These are phyloP conservation scores for Amblyjoppa proteus DNA, from an alignment of 2,888 invertebrate species.

Conservation along the genomic window DNA sequence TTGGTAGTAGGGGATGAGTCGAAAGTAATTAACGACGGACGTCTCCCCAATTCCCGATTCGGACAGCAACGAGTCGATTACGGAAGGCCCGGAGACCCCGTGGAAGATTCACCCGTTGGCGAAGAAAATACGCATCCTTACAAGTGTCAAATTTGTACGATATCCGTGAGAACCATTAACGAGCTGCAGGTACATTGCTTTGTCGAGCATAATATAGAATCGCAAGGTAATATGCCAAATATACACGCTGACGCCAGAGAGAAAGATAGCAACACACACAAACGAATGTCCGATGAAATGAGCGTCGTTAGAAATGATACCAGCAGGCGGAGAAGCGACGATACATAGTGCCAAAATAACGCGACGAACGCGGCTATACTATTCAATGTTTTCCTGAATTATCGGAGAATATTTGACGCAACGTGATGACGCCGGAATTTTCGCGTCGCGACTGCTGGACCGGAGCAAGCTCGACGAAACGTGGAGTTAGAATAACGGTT, in stretches of 20 bases:
- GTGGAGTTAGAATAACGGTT: neutral
- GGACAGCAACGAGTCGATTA: slow-evolving; percentile 71
- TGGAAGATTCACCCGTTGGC: slow-evolving; percentile 55
- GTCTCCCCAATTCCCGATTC: slow-evolving; percentile 72
- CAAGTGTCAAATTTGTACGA: slow-evolving; percentile 80
- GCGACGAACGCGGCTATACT: slow-evolving; percentile 41
- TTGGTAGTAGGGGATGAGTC: slow-evolving; percentile 71
- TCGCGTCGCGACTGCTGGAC: slow-evolving; percentile 5
- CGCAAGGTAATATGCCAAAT: slow-evolving; percentile 72
- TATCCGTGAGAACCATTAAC: slow-evolving; percentile 77
- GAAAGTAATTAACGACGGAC: slow-evolving; percentile 71
- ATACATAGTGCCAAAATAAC: slow-evolving; percentile 88
- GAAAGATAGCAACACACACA: slow-evolving; percentile 83
- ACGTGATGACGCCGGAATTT: slow-evolving; percentile 21
- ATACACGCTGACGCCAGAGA: slow-evolving; percentile 75
- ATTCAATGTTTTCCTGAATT: slow-evolving; percentile 54
- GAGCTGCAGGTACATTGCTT: slow-evolving; percentile 81
- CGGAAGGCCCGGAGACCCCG: slow-evolving; percentile 44
- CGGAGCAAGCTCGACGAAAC: neutral
- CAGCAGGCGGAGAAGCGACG: slow-evolving; percentile 87
- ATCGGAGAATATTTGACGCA: slow-evolving; percentile 41
- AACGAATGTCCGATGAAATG: slow-evolving; percentile 85
- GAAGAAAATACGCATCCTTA: slow-evolving; percentile 72
- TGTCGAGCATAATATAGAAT: slow-evolving; percentile 80
- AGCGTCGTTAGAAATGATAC: slow-evolving; percentile 83